A percentile compares a stretch with the other conserved stretches of the same genome.
phyloP scores from a whole-genome alignment of 1,140 invertebrate genomes.

The Microvelia longipes region DNA sequence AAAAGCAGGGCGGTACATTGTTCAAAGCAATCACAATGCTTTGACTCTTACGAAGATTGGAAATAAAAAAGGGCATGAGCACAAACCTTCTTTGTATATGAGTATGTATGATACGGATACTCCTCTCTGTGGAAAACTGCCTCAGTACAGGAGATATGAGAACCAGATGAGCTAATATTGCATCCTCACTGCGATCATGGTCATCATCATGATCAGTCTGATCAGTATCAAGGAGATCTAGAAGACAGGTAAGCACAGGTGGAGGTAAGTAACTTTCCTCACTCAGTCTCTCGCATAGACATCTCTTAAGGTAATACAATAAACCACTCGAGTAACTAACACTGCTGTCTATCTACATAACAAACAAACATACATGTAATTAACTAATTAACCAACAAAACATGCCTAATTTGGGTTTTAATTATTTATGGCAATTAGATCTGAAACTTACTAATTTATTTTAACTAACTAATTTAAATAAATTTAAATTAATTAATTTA shows the following conservation, averaged over 20 bases:
- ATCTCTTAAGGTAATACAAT: constrained; percentile 35
- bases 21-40: no score
- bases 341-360: background rate
- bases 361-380: background rate
- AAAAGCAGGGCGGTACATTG: no score
- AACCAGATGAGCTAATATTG: constrained; percentile 27
- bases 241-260: constrained; percentile 10
- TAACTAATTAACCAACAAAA: no score
- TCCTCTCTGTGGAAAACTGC: constrained; percentile 40
- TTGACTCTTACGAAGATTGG: no score
- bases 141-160: constrained; percentile 36
- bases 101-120: constrained; percentile 30
- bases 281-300: constrained; percentile 22
- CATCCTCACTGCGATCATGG: background rate
- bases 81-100: no score
- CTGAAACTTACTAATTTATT: no score
- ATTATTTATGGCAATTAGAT: no score
- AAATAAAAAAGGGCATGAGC: no score
- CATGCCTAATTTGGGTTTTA: no score
- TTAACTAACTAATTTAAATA: no score
- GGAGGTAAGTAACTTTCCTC: constrained; percentile 15
- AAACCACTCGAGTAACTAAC: constrained; percentile 28
- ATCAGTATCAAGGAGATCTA: constrained; percentile 9
- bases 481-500: no score
- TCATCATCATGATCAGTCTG: background rate